Evolutionary conservation across 2,797 vertebrate species (phyloP), one percentile per base, ranked within the genome.

Genomic region (Hypotaenidia okinawae): DNA sequence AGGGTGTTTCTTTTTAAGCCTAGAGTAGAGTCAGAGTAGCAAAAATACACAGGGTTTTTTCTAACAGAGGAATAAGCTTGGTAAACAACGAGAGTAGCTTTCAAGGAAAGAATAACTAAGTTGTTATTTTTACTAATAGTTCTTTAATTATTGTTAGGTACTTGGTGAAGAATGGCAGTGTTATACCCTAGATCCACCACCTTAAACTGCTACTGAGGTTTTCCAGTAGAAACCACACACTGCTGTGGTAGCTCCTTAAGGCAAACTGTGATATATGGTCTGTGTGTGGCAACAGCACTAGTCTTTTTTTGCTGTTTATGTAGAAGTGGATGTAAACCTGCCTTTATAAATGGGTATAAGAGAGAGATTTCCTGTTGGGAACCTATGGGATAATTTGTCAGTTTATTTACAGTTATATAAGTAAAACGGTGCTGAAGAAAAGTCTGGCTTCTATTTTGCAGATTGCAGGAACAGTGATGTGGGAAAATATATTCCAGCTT

Each of bases 391-490:
- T 78, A 76, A 39, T 82, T 79, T 77, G 67, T 5, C 27, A 88
- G 12, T 35, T 81, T 79, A 17, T 69, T 73, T 84, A 41, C 43
- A 74, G 7, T 57, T 84, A 5, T 5, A 43, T 43, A 58, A 88
- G 73, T 66, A 76, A 91, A 87, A 35, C 30, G 81, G 7, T 54
- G 57, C 37, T 82, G 51, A 88, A 83, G 75, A 55, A 93, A 72
- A 57, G 30, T 77, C 28, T 96, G 78, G 19, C 16, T 94, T 95
- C 35, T 94, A 0, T 78, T 92, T 96, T 89, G 57, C 97, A 99
- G 99, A 96, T 24, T 99, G 99, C 95, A 92, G 62, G 35, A 97
- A 98, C 45, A 90, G 87, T 59, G 98, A 99, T 93, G 96, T 99
- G 87, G 96, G 94, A 93, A 98, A 89, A 90, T 95, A 98, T 17